Evolutionary conservation across 2,888 invertebrate genomes (phyloP), one percentile per base, ranked within the genome.

Genomic region (Dasypolia templi): DNA sequence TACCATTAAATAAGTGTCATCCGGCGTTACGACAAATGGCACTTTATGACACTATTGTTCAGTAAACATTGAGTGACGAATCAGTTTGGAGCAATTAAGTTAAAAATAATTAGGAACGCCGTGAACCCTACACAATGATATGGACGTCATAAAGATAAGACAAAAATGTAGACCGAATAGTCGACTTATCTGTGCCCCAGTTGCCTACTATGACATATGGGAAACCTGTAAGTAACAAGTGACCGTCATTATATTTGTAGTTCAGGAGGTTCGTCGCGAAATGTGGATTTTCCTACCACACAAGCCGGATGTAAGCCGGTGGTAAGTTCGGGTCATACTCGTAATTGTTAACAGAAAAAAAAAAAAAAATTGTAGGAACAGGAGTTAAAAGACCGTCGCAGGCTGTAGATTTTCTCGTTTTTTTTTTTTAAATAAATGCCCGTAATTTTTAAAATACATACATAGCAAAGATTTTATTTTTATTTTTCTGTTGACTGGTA

Each of bases 21-120:
- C 85, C 84, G 85, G 85, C 59, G 56, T 84, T 66, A 70, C 82
- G 51, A 72, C 70, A 72, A 75, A 73, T 72, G 32, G 53, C 59
- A 81, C 68, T 81, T 85, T 83, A 86, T 75, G 72, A 39, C 62
- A 72, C 84, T 75, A 83, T 83, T 86, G 86, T 83, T 72, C 76
- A 67, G 68, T 80, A 70, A 80, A 81, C 49, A 78, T 78, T 63
- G 56, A 70, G 70, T 82, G 77, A 83, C 73, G 69, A 82, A 75
- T 79, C 80, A 75, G 69, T 83, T 70, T 55, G 65, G 9, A 68
- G 55, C 72, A 83, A 82, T 81, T 83, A 81, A 62, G 71, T 71
- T 61, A 56, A 83, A 71, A 72, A 61, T 83, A 72, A 65, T 19
- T 26, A 75, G 35, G 32, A 42, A 55, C n/a, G n/a, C 26, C 32